Evolutionary conservation across 2,113 vertebrate genomes (phyloP).

Genomic region (Dascyllus trimaculatus): DNA sequence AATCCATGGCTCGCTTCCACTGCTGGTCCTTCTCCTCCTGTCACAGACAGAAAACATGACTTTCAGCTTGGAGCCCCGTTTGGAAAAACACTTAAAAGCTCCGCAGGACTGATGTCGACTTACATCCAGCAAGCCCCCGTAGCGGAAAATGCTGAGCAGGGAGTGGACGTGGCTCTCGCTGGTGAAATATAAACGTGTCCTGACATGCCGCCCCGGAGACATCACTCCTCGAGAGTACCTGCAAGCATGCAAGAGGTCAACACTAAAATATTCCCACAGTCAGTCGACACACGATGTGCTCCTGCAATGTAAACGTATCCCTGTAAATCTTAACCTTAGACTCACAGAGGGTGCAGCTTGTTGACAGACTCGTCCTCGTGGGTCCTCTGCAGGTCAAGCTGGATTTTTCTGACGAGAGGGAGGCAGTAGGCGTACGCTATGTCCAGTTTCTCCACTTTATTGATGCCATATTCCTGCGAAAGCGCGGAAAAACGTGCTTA

Average conservation of each 20-base stretch:
- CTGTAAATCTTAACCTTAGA: neutral
- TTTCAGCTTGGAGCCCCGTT: neutral
- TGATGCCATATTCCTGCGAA: conserved; percentile 95
- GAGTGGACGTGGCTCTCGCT: conserved; percentile 99
- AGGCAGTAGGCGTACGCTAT: conserved; percentile 97
- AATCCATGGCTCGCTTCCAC: conserved; percentile 98
- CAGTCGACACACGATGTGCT: neutral
- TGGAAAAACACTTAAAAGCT: neutral
- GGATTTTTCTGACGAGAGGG: conserved; percentile 96
- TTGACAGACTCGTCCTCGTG: conserved; percentile 99
- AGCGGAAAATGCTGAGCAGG: conserved; percentile 96
- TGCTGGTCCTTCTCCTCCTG: conserved; percentile 97
- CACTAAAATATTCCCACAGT: neutral
- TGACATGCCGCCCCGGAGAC: conserved; percentile 95
- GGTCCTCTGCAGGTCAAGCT: conserved; percentile 96
- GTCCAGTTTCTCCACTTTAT: conserved; percentile 95
- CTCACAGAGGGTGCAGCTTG: conserved; percentile 96
- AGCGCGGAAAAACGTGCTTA: neutral
- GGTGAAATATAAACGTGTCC: conserved; percentile 97
- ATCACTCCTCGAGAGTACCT: conserved; percentile 98
- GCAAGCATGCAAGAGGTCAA: neutral
- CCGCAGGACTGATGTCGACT: conserved; percentile 60
- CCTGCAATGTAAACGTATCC: no score
- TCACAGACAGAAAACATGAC: conserved; percentile 2
- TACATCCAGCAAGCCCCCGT: conserved; percentile 95